A percentile compares a stretch with the other conserved stretches of the same genome.
Conservation (phyloP, 2,113 vertebrate species). For the Clarias batrachus region DNA sequence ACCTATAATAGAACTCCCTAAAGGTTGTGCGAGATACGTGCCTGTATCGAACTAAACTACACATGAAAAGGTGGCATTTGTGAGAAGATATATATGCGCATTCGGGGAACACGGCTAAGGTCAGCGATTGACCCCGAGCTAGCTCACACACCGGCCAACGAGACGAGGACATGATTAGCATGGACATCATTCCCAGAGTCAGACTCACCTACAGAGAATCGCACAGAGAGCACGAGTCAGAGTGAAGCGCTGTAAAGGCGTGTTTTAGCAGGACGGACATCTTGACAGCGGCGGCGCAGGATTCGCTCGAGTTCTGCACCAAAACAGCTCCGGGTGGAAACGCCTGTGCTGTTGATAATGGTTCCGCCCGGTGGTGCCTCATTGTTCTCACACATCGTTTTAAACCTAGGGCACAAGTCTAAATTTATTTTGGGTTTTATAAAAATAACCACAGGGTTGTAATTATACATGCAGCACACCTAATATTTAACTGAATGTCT, state of each 20-base stretch:
- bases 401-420: too few species aligned
- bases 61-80: neutral
- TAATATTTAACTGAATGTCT: too few species aligned
- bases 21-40: neutral
- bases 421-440: too few species aligned
- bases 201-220: slow-evolving; percentile 31
- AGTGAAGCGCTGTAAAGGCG: neutral
- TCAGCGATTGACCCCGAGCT: neutral
- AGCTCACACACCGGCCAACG: neutral
- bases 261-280: slow-evolving; percentile 15
- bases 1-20: neutral
- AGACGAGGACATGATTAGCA: neutral
- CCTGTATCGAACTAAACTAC: neutral
- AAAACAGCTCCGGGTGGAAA: slow-evolving; percentile 51
- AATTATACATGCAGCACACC: too few species aligned
- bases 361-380: slow-evolving; percentile 1
- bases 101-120: neutral
- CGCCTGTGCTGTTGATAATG: neutral
- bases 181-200: neutral
- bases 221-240: neutral
- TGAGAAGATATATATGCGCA: neutral
- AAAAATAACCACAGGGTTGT: too few species aligned
- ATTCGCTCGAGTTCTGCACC: slow-evolving; percentile 17
- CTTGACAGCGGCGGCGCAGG: slow-evolving; percentile 1
- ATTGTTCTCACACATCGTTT: too few species aligned